Evolutionary conservation across 1,140 invertebrate species (phyloP), one percentile per base, ranked within the genome.

Genomic region (Apocrypta bakeri): DNA sequence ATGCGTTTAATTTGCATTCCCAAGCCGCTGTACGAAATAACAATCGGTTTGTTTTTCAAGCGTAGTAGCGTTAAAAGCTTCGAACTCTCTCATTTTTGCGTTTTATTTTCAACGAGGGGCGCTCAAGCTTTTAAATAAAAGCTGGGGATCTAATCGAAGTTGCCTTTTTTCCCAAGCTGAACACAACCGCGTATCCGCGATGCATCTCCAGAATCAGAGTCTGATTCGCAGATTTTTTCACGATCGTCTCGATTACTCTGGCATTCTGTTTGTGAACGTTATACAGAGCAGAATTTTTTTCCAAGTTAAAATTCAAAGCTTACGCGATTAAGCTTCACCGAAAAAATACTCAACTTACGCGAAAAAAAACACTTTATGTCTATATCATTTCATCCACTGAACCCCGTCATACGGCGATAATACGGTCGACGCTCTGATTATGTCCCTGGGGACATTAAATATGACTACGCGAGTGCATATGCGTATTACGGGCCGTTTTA

Each of bases 1-100:
- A 9, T 63, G 17, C 63, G 33, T 73, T 83, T 83, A 83, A 40
- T 66, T 73, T 73, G 68, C 64, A 83, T 83, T 83, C 29, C 37
- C 68, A 72, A 72, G 48, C 48, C 3, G 8, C 40, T 37, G 17
- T 17, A 27, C 27, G 27, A 78, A 79, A 79, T 63, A 79, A 79
- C 69, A 72, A 76, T 78, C 12, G 40, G 42, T 78, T 71, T 74
- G 24, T 78, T 64, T 83, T 83, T 80, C 56, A 48, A 69, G 77
- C 66, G 25, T 40, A 8, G 12, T 2, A 24, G 48, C 48, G 77
- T n/a, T 80, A 72, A 80, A 80, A 80, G 29, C 68, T 25, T 3
- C n/a, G 21, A 9, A 37, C 25, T 56, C 48, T 78, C 40, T 68
- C 33, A 37, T 56, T 56, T 56, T n/a, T 56, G 17, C 7, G 21